A percentile compares a stretch with the other conserved stretches of the same genome.
phyloP scores from a whole-genome alignment of 1,140 invertebrate genomes.

The Eueides isabella region DNA sequence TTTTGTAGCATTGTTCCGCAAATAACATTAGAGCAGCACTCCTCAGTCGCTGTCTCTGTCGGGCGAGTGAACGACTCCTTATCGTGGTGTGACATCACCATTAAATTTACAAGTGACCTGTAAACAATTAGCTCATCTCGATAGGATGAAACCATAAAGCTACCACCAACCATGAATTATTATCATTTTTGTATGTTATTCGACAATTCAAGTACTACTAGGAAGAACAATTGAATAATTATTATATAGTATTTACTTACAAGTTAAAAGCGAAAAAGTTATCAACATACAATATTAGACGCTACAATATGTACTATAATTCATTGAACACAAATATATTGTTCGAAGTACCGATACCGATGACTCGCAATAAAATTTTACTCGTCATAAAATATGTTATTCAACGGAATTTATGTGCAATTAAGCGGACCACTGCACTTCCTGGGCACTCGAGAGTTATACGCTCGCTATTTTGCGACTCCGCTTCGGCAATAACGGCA shows the following conservation, averaged over 20 bases:
- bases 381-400: conserved; percentile 35
- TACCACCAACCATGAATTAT: neutral
- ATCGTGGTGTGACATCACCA: conserved; percentile 63
- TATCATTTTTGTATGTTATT: neutral
- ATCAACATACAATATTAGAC: neutral
- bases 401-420: conserved; percentile 32
- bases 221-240: neutral
- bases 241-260: neutral
- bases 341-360: conserved; percentile 9
- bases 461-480: conserved; percentile 31
- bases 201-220: no score
- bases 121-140: conserved; percentile 36
- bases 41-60: conserved; percentile 44
- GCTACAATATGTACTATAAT: neutral
- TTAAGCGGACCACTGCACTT: conserved; percentile 39
- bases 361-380: conserved; percentile 30
- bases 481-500: conserved; percentile 23
- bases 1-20: conserved; percentile 58
- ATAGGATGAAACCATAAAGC: neutral
- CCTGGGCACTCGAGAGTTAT: conserved; percentile 37
- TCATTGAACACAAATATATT: conserved; percentile 14
- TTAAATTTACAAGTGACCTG: conserved; percentile 41
- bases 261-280: neutral
- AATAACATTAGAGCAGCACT: conserved; percentile 51
- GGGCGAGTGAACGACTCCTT: conserved; percentile 69